Conservation (phyloP, 2,888 invertebrate genomes). For the Silvanus unidentatus region DNA sequence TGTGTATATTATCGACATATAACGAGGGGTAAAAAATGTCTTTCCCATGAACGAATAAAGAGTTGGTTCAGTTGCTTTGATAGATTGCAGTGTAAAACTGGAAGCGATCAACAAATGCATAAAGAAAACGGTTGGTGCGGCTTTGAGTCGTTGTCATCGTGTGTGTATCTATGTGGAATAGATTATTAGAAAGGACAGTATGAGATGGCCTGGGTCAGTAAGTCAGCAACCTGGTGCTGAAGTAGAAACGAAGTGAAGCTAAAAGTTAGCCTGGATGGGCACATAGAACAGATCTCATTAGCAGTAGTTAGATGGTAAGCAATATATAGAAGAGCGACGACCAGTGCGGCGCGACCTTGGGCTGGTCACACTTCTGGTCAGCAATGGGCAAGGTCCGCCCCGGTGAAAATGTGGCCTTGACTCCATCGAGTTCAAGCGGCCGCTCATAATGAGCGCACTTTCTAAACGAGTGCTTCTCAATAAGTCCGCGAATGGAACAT, state of each 20-base stretch:
- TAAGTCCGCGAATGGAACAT: constrained; percentile 1
- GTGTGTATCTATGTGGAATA: too few species aligned
- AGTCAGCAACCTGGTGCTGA: constrained; percentile 11
- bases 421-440: constrained; percentile 36
- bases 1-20: too few species aligned
- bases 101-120: too few species aligned
- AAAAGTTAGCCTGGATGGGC: constrained; percentile 2
- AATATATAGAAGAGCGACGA: constrained; percentile 31
- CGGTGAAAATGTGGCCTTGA: constrained; percentile 45
- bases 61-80: too few species aligned
- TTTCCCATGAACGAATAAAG: too few species aligned
- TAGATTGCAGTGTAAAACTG: too few species aligned
- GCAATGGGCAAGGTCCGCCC: constrained; percentile 43
- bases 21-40: too few species aligned
- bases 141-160: too few species aligned
- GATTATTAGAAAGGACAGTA: too few species aligned
- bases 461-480: constrained; percentile 29
- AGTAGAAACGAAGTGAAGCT: not conserved
- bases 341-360: constrained; percentile 38
- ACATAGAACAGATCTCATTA: constrained; percentile 24
- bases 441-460: constrained; percentile 36
- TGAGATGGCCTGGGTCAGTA: constrained; percentile 6
- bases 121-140: too few species aligned
- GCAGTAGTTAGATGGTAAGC: constrained; percentile 26
- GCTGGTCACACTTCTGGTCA: constrained; percentile 44